Evolutionary conservation across 2,888 invertebrate species (phyloP).

Genomic region (Parnassius smintheus): DNA sequence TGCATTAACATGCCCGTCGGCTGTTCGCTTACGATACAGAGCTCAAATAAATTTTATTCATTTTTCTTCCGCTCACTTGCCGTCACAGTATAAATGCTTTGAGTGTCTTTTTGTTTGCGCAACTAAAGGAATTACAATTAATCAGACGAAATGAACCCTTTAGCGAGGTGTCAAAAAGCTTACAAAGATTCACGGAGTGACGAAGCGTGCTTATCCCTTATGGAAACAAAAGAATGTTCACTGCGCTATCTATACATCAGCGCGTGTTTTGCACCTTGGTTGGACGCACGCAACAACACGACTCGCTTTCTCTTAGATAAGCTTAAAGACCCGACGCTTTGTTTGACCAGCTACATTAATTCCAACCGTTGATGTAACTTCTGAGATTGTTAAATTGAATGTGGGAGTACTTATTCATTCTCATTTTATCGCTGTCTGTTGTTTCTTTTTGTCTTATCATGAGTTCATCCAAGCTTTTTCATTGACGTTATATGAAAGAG

Average conservation of each 20-base stretch:
- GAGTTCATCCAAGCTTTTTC: constrained; percentile 20
- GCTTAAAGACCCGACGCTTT: constrained; percentile 54
- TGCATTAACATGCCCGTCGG: constrained; percentile 47
- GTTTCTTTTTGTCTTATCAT: constrained; percentile 40
- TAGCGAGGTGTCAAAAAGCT: constrained; percentile 76
- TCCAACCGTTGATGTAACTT: constrained; percentile 61
- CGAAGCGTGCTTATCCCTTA: constrained; percentile 58
- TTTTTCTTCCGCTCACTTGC: constrained; percentile 64
- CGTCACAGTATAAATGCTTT: constrained; percentile 64
- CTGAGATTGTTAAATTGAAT: constrained; percentile 66
- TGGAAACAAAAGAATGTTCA: constrained; percentile 69
- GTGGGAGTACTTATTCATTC: constrained; percentile 52
- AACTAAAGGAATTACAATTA: constrained; percentile 70
- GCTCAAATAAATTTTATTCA: constrained; percentile 64
- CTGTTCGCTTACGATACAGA: constrained; percentile 52
- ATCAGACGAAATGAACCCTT: constrained; percentile 75
- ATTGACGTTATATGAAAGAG: constrained; percentile 30
- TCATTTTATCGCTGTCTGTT: constrained; percentile 44
- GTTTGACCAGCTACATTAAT: constrained; percentile 69
- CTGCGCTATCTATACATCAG: constrained; percentile 49
- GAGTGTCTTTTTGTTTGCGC: constrained; percentile 63
- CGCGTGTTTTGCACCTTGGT: constrained; percentile 45
- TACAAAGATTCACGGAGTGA: constrained; percentile 60
- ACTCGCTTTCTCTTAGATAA: constrained; percentile 71
- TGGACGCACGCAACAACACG: constrained; percentile 36